These are phyloP conservation scores for Urocynchramus pylzowi DNA, from an alignment of 2,113 vertebrate species.

Conservation along the genomic window DNA sequence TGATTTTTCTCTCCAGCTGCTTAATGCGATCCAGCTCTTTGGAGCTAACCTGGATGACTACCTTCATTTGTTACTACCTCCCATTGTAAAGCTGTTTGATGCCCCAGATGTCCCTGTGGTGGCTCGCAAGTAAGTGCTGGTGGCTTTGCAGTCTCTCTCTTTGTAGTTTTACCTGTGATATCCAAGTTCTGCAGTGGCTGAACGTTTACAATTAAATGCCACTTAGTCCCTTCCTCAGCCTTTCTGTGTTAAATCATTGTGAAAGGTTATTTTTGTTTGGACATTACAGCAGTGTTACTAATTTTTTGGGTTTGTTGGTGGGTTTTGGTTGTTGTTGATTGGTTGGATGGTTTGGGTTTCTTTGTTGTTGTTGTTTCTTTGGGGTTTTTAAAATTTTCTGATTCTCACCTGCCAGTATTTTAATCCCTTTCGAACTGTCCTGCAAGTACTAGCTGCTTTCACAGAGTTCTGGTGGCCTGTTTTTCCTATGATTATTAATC, in stretches of 20 bases:
- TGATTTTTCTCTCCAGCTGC: slow-evolving; percentile 73
- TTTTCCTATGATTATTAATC: not conserved
- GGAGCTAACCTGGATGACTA: slow-evolving; percentile 98
- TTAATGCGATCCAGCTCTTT: slow-evolving; percentile 96
- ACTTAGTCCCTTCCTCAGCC: not conserved
- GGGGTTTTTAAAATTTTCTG: not conserved
- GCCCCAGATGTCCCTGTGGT: slow-evolving; percentile 87
- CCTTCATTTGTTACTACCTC: slow-evolving; percentile 92
- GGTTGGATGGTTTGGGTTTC: not conserved
- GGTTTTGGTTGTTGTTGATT: not conserved
- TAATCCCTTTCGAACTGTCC: not conserved
- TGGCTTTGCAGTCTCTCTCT: not conserved
- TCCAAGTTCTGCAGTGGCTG: not conserved
- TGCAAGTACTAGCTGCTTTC: not conserved
- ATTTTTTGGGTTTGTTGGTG: not conserved
- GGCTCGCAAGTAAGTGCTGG: slow-evolving; percentile 87
- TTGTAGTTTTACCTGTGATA: not conserved
- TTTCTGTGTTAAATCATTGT: not conserved
- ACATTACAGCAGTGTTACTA: not conserved
- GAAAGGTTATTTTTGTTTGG: not conserved
- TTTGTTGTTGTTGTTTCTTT: not conserved
- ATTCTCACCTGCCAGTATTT: not conserved
- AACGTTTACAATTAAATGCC: fast-evolving
- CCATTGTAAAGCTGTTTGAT: slow-evolving; percentile 96
- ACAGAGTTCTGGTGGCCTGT: not conserved